Conservation (phyloP, 2,888 invertebrate genomes). For the Oscheius sp. region DNA sequence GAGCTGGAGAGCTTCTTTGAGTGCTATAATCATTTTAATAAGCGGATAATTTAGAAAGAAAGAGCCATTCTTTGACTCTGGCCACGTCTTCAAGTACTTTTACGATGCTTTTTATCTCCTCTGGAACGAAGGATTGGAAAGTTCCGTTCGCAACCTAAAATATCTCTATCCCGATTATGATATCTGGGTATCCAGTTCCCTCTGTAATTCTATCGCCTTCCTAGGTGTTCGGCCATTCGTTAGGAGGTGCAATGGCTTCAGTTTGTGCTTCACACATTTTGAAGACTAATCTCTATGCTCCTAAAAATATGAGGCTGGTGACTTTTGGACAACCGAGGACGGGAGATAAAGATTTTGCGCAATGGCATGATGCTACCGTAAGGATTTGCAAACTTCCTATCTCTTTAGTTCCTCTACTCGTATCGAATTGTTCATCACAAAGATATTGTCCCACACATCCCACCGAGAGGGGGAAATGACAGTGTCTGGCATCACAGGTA, state of each 20-base stretch:
- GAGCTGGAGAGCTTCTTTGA: slow-evolving; percentile 14
- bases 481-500: slow-evolving; percentile 28
- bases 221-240: slow-evolving; percentile 39
- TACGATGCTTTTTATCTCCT: slow-evolving; percentile 46
- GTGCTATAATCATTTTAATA: background rate
- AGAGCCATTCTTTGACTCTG: slow-evolving; percentile 37
- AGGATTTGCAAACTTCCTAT: background rate
- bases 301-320: slow-evolving; percentile 43
- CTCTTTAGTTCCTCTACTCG: slow-evolving; percentile 32
- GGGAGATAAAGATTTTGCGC: slow-evolving; percentile 49
- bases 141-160: slow-evolving; percentile 32
- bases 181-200: slow-evolving; percentile 39
- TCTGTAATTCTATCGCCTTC: too few relatives aligned
- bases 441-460: slow-evolving; percentile 27
- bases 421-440: slow-evolving; percentile 26
- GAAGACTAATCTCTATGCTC: slow-evolving; percentile 30
- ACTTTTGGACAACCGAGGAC: slow-evolving; percentile 59
- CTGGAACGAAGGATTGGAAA: slow-evolving; percentile 44
- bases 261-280: slow-evolving; percentile 46
- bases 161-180: slow-evolving; percentile 46
- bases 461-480: slow-evolving; percentile 20
- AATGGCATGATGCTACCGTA: slow-evolving; percentile 38
- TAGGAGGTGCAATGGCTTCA: slow-evolving; percentile 55
- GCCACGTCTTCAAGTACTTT: slow-evolving; percentile 52
- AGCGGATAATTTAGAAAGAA: slow-evolving; percentile 11